Evolutionary conservation across 2,113 vertebrate species (phyloP), one percentile per base, ranked within the genome.

Genomic region (Xiphophorus maculatus): DNA sequence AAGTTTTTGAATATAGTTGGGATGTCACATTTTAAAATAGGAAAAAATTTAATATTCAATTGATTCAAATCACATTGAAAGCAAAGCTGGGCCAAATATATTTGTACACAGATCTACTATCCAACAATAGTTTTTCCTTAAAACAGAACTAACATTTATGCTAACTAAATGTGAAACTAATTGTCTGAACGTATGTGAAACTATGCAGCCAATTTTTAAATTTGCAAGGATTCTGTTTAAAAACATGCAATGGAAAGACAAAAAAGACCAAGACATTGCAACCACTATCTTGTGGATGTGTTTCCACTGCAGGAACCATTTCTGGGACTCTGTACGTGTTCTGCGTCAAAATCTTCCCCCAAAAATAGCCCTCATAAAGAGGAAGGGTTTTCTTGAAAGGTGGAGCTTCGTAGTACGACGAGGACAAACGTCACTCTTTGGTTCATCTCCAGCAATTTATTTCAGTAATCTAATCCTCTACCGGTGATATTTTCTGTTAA

Each of bases 91-190:
- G 48, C 71, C 33, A 0, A 67, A 0, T 29, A 44, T 15, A 44
- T 14, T 44, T 44, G 61, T 58, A 66, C 5, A 17, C 44, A 29
- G 28, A 3, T 3, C 32, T 64, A 17, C 4, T 33, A 64, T 33
- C 30, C 63, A 22, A 29, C 63, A 64, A 33, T 10, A 30, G 73
- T 30, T 64, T 63, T 32, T 72, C 37, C 54, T 35, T 68, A 73
- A 79, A 40, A 74, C 69, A 76, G 77, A 40, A 74, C 69, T 74
- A 77, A 78, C 87, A 86, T 61, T 44, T 75, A 86, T 73, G 70
- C 35, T 69, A 32, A 76, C 12, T 17, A 6, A 63, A 15, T 13
- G 6, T 63, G 25, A 63, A 32, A 32, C 61, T 2, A 22, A 22
- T 17, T 63, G 62, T 19, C 22, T 54, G 51, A 54, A 54, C n/a